Evolutionary conservation across 2,797 vertebrate species (phyloP).

Genomic region (Phyllotis vaccarum): DNA sequence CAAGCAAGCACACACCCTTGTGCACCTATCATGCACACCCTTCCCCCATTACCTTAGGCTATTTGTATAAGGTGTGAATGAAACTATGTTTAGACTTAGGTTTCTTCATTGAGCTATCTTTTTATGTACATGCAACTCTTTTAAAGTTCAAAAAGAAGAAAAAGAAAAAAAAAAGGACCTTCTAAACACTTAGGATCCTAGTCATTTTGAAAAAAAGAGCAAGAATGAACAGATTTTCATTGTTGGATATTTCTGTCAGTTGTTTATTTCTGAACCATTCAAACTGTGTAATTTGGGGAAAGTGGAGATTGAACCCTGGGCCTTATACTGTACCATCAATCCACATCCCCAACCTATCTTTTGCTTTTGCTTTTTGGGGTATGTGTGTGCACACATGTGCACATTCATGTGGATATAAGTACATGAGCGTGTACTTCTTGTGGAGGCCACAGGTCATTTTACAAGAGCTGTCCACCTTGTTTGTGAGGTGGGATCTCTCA

Average conservation of each 20-base stretch:
- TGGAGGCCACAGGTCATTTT: neutral
- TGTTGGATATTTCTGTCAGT: neutral
- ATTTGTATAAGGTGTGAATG: neutral
- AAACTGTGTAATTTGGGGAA: neutral
- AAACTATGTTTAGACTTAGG: neutral
- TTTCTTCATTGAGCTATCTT: neutral
- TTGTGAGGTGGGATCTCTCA: neutral
- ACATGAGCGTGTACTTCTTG: neutral
- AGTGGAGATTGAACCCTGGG: neutral
- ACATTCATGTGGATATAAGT: no score
- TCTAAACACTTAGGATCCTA: neutral
- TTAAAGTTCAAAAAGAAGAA: neutral
- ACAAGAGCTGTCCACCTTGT: neutral
- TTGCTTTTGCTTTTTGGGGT: constrained; percentile 1
- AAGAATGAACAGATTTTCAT: neutral
- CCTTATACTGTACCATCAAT: neutral
- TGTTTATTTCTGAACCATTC: constrained; percentile 27
- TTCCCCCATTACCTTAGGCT: neutral
- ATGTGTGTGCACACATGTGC: neutral
- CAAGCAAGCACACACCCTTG: neutral
- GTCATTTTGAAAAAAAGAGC: neutral
- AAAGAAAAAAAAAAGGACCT: neutral
- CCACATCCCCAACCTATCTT: neutral
- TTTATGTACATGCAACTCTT: neutral
- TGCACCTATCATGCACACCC: accelerated